These are phyloP conservation scores for Agrilus mali DNA, from an alignment of 2,888 invertebrate genomes.

Conservation along the genomic window DNA sequence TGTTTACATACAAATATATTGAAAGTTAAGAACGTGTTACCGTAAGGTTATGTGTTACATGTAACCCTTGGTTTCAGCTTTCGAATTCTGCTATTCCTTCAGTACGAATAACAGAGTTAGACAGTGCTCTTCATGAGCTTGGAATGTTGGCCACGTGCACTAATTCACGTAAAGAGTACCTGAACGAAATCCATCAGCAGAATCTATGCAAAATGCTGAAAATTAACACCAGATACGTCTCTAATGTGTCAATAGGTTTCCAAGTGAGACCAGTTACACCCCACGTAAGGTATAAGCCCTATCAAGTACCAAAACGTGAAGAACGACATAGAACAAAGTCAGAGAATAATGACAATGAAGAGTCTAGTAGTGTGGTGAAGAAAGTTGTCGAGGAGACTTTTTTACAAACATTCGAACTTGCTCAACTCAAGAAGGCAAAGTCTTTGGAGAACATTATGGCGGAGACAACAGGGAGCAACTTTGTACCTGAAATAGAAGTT, in stretches of 20 bases:
- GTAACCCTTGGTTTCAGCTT: no score
- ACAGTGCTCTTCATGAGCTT: slow-evolving; percentile 45
- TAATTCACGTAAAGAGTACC: slow-evolving; percentile 43
- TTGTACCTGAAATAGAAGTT: slow-evolving; percentile 43
- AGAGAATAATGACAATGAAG: slow-evolving; percentile 43
- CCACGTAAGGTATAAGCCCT: slow-evolving; percentile 44
- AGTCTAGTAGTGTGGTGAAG: slow-evolving; percentile 19
- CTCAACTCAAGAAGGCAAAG: slow-evolving; percentile 44
- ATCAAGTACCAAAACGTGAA: slow-evolving; percentile 39
- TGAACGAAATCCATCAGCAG: slow-evolving; percentile 35
- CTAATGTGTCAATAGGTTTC: slow-evolving; percentile 49
- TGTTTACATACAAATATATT: no score
- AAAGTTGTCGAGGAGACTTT: slow-evolving; percentile 24
- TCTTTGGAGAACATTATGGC: slow-evolving; percentile 46
- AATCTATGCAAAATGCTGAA: slow-evolving; percentile 35
- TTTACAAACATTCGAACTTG: slow-evolving; percentile 21
- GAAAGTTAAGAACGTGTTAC: no score
- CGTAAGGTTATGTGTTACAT: no score
- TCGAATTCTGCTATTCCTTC: no score
- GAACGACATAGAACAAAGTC: slow-evolving; percentile 48
- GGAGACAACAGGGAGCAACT: slow-evolving; percentile 19
- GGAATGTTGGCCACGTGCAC: slow-evolving; percentile 49
- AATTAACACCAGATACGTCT: slow-evolving; percentile 46
- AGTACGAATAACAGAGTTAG: slow-evolving; percentile 39
- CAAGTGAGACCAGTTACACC: slow-evolving; percentile 41